phyloP scores from a whole-genome alignment of 2,797 vertebrate genomes.

The Spondyliosoma cantharus region DNA sequence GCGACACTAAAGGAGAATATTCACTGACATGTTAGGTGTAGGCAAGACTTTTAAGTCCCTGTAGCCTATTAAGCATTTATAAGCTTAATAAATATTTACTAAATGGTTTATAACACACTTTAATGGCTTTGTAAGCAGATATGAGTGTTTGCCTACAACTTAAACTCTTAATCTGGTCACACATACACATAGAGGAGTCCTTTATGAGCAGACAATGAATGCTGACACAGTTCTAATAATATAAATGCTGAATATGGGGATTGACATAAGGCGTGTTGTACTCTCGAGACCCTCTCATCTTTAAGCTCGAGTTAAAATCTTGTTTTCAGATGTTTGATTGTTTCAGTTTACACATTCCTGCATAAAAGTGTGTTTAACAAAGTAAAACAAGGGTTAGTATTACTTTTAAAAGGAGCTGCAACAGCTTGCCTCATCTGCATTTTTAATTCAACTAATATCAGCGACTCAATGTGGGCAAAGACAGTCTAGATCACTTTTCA shows the following conservation, averaged over 20 bases:
- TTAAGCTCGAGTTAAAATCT: background rate
- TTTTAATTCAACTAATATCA: too few relatives aligned
- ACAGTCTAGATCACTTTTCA: too few relatives aligned
- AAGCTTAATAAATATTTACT: background rate
- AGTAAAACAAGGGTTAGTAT: too few relatives aligned
- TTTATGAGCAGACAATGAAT: background rate
- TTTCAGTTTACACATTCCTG: background rate
- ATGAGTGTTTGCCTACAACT: background rate
- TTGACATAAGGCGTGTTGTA: too few relatives aligned
- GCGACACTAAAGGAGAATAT: background rate
- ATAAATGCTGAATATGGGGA: background rate
- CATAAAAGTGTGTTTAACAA: too few relatives aligned
- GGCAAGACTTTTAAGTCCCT: background rate
- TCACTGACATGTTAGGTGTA: background rate
- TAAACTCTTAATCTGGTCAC: background rate
- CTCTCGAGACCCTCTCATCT: background rate
- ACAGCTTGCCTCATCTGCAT: too few relatives aligned
- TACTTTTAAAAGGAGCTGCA: too few relatives aligned
- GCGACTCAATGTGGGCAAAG: too few relatives aligned
- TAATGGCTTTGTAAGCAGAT: background rate
- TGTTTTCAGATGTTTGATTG: too few relatives aligned
- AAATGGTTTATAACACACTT: background rate
- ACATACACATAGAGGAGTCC: background rate
- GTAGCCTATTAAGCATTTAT: too few relatives aligned
- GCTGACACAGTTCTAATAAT: background rate